These are phyloP conservation scores for Ceryle rudis DNA, from an alignment of 2,797 vertebrate genomes.

Conservation along the genomic window DNA sequence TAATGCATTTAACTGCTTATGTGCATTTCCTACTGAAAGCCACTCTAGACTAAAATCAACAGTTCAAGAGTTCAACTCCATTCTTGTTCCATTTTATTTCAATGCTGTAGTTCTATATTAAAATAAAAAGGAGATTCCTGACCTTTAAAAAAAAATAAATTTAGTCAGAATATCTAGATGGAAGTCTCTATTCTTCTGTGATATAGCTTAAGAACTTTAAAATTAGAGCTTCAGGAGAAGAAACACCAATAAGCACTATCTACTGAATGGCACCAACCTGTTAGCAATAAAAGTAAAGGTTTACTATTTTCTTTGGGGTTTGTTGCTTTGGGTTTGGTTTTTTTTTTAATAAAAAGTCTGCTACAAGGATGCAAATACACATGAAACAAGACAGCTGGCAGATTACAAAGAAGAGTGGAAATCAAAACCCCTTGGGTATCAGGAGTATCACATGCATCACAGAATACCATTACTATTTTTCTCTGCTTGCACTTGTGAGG, in stretches of 20 bases:
- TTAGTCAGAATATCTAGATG: not conserved
- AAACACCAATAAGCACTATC: not conserved
- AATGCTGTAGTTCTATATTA: not conserved
- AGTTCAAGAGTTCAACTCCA: not conserved
- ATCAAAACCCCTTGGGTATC: not conserved
- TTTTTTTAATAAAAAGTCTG: not conserved
- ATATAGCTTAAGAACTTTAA: not conserved
- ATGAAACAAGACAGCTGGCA: not conserved
- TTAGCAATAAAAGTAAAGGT: not conserved
- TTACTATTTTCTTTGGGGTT: not conserved
- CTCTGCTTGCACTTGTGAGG: not conserved
- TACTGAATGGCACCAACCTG: not conserved
- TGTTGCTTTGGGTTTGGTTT: too few relatives aligned
- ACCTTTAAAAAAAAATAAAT: not conserved
- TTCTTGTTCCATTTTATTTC: not conserved
- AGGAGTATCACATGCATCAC: not conserved
- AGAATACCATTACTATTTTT: not conserved
- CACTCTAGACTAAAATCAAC: not conserved
- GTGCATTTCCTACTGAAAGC: not conserved
- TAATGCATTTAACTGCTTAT: not conserved
- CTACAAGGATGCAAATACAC: not conserved
- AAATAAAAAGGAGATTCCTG: not conserved
- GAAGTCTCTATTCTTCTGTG: not conserved
- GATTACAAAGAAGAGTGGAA: not conserved
- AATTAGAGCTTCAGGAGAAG: not conserved